phyloP scores from a whole-genome alignment of 2,888 invertebrate species.

The Yponomeuta sedellus region DNA sequence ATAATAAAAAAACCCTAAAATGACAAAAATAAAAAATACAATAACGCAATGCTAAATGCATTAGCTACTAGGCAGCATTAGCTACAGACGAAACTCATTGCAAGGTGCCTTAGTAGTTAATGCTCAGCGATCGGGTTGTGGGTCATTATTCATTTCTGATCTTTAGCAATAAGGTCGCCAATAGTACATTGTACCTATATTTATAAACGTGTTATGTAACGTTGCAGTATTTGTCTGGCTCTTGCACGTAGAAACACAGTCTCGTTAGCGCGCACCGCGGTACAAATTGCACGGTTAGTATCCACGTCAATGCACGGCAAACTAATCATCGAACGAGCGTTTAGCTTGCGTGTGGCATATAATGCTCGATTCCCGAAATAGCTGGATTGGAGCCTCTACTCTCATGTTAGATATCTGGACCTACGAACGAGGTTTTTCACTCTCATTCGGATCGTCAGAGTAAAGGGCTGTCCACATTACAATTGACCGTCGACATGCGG shows the following conservation, averaged over 20 bases:
- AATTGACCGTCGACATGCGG: not conserved
- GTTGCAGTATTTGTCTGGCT: not conserved
- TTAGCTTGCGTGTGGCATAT: not conserved
- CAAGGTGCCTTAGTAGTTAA: no score
- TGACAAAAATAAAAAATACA: no score
- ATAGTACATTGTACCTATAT: no score
- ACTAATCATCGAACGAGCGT: not conserved
- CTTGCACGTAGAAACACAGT: not conserved
- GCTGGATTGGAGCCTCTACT: not conserved
- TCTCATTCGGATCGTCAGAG: not conserved
- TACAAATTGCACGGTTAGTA: slow-evolving; percentile 3
- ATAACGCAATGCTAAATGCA: no score
- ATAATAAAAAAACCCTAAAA: no score
- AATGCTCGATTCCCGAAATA: slow-evolving; percentile 7
- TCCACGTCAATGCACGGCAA: not conserved
- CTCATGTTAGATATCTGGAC: not conserved
- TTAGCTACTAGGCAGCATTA: no score
- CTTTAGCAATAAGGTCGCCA: no score
- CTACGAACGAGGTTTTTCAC: not conserved
- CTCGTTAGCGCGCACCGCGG: not conserved
- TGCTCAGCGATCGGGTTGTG: no score
- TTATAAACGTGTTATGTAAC: no score
- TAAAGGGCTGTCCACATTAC: not conserved
- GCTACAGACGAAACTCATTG: no score
- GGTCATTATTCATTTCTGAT: no score